These are phyloP conservation scores for Habroteleia sp. DNA, from an alignment of 2,888 invertebrate species.

Conservation along the genomic window DNA sequence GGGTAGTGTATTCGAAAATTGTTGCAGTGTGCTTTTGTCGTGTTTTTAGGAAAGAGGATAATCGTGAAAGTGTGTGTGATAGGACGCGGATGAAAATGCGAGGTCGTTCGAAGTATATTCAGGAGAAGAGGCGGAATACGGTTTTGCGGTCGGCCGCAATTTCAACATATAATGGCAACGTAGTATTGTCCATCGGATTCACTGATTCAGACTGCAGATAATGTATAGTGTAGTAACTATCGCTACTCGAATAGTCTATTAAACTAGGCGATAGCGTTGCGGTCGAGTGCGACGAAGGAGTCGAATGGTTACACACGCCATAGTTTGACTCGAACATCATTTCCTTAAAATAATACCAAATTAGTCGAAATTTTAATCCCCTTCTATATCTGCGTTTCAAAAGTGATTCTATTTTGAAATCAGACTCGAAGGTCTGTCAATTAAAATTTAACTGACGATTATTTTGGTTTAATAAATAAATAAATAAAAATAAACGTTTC, in stretches of 20 bases:
- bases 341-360: constrained; percentile 24
- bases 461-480: too few relatives aligned
- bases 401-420: too few relatives aligned
- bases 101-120: constrained; percentile 45
- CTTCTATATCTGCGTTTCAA: too few relatives aligned
- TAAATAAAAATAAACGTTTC: too few relatives aligned
- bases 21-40: constrained; percentile 1
- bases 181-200: constrained; percentile 54
- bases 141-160: constrained; percentile 57
- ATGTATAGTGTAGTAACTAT: constrained; percentile 46
- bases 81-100: constrained; percentile 39
- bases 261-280: constrained; percentile 52
- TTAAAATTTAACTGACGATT: too few relatives aligned
- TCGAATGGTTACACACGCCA: constrained; percentile 23
- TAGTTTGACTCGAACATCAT: constrained; percentile 24
- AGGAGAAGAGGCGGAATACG: constrained; percentile 42
- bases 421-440: too few relatives aligned
- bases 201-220: constrained; percentile 37
- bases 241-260: constrained; percentile 55
- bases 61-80: constrained; percentile 38
- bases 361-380: too few relatives aligned
- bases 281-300: constrained; percentile 45
- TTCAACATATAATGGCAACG: constrained; percentile 49
- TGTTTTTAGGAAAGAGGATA: constrained; percentile 20
- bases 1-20: background rate